A percentile compares a stretch with the other conserved stretches of the same genome.
Conservation (phyloP, 2,888 invertebrate species). For the Gonocerus acuteangulatus region DNA sequence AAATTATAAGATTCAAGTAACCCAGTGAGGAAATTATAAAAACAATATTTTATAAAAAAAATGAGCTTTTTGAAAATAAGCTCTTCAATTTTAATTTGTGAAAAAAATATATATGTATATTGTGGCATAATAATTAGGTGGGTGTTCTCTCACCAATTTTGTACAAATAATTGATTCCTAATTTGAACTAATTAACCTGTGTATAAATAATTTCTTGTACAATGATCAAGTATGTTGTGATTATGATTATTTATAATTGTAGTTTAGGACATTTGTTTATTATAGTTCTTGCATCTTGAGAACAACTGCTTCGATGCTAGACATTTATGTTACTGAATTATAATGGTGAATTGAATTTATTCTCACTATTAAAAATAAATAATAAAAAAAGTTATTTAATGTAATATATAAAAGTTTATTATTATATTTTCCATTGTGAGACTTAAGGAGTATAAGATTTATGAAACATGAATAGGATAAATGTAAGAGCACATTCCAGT, state of each 20-base stretch:
- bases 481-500: constrained; percentile 22
- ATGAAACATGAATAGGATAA: not conserved
- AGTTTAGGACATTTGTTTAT: constrained; percentile 15
- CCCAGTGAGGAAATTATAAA: not conserved
- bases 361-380: constrained; percentile 1
- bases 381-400: not conserved
- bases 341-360: constrained; percentile 15
- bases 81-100: not conserved
- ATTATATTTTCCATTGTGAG: not conserved
- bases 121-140: too few relatives aligned
- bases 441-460: not conserved
- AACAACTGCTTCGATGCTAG: constrained; percentile 6
- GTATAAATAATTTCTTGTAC: not conserved
- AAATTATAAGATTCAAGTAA: too few relatives aligned
- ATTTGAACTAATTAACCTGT: constrained; percentile 9
- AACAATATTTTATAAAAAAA: not conserved
- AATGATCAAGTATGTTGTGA: constrained; percentile 18
- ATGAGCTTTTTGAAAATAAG: not conserved
- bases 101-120: not conserved
- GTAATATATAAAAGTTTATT: not conserved
- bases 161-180: constrained; percentile 24
- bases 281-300: constrained; percentile 6
- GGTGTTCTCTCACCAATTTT: not conserved
- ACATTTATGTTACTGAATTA: constrained; percentile 9
- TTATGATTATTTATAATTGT: constrained; percentile 23